phyloP scores from a whole-genome alignment of 2,888 invertebrate genomes.

The Steromphala cineraria region DNA sequence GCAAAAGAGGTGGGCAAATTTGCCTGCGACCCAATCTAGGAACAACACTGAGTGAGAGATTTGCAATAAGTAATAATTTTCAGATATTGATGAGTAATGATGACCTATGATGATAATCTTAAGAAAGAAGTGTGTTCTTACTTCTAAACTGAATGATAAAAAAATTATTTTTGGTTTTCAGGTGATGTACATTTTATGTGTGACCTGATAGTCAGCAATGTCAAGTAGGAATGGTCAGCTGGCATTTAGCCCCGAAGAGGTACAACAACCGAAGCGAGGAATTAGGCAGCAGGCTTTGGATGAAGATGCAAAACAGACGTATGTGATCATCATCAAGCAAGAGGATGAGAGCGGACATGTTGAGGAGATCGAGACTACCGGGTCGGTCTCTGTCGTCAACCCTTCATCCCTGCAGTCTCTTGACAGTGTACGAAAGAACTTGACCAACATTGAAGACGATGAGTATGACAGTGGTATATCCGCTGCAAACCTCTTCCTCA shows the following conservation, averaged over 20 bases:
- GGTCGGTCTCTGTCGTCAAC: not conserved
- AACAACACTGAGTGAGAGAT: no score
- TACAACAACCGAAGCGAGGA: not conserved
- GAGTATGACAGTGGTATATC: constrained; percentile 39
- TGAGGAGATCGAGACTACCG: constrained; percentile 3
- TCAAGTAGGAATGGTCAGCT: constrained; percentile 16
- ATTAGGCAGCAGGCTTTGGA: constrained; percentile 41
- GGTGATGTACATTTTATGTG: not conserved
- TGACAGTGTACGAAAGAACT: constrained; percentile 52
- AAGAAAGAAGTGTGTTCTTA: no score
- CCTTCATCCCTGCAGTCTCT: not conserved
- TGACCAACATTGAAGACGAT: constrained; percentile 44
- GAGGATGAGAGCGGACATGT: constrained; percentile 37
- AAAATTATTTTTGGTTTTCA: not conserved
- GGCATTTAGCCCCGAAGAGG: not conserved
- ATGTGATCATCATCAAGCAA: constrained; percentile 51
- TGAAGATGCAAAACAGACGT: constrained; percentile 48
- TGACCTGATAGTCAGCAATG: constrained; percentile 2
- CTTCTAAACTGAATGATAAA: no score
- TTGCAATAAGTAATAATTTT: no score
- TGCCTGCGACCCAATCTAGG: no score
- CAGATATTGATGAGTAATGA: no score
- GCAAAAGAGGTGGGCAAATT: no score
- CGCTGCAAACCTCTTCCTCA: constrained; percentile 38
- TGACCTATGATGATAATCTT: no score